Evolutionary conservation across 2,888 invertebrate genomes (phyloP).

Genomic region (Lottia scabra): DNA sequence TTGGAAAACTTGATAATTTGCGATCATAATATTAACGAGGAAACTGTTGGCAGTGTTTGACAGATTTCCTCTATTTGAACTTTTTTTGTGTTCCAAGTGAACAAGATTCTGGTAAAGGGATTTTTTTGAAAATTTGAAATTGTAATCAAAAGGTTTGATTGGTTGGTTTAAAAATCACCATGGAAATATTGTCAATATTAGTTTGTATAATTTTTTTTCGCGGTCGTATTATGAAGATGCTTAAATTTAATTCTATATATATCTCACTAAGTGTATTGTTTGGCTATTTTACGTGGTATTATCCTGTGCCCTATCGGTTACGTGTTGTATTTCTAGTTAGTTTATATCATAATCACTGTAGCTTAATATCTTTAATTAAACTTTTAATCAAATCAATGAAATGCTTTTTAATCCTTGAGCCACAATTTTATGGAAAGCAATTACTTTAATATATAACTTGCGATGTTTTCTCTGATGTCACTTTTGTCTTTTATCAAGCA

Average conservation of each 20-base stretch:
- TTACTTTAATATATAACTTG: too few species aligned
- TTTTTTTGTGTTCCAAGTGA: neutral
- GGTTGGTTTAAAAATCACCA: neutral
- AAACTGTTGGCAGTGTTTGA: neutral
- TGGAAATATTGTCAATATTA: neutral
- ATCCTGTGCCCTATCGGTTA: conserved; percentile 61
- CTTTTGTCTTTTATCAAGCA: too few species aligned
- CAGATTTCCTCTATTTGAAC: neutral
- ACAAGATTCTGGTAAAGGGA: too few species aligned
- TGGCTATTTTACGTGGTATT: conserved; percentile 58
- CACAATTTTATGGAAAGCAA: too few species aligned
- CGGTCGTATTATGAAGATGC: neutral
- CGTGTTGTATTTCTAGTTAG: neutral
- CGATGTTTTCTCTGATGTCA: too few species aligned
- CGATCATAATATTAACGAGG: neutral
- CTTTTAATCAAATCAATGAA: too few species aligned
- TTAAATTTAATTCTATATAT: conserved; percentile 36
- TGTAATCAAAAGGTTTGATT: neutral
- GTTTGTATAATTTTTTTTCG: neutral
- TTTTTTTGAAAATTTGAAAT: neutral
- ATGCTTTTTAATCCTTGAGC: too few species aligned
- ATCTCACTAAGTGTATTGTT: conserved; percentile 43
- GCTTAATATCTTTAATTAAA: too few species aligned
- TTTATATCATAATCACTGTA: too few species aligned
- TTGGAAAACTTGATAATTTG: conserved; percentile 36